Evolutionary conservation across 2,888 invertebrate species (phyloP), one percentile per base, ranked within the genome.

Genomic region (Zaprionus obscuricornis): DNA sequence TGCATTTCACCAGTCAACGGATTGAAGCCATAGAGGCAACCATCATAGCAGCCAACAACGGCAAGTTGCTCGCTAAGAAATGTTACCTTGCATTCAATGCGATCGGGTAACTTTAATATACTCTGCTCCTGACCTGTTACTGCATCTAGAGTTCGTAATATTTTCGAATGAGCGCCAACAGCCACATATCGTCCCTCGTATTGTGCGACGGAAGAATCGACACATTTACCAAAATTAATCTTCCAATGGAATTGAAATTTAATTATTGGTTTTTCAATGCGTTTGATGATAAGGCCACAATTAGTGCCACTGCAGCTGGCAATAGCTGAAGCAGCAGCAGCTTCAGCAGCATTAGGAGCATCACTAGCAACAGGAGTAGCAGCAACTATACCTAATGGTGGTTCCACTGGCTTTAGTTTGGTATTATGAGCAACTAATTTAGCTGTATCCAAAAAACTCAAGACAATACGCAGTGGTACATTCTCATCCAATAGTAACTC

Each of bases 21-120:
- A 36, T 89, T 85, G 59, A 96, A 91, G 68, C 94, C 93, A 69
- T 96, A 94, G 1, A 97, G 87, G 8, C 91, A 91, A 3, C 95
- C 94, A 89, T 96, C 94, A 88, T 96, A 95, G 59, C 96, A 94
- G 11, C 96, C 96, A 13, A 96, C 93, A 55, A 94, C 91, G 0
- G 94, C 93, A 71, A 89, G 89, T 1, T 72, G 70, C n/a, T 58
- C 59, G 10, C 55, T 68, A 4, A 90, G 85, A 71, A 92, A 91
- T 8, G 91, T 86, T 1, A 93, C 90, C 1, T 93, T 92, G 0
- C 95, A 94, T 89, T 97, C 96, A 20, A 97, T 92, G 42, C 96
- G 92, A 72, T 95, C 93, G 5, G 93, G 92, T 2, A 96, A 86
- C 52, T 86, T 83, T 11, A 93, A 59, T 33, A 88, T 77, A 8